These are phyloP conservation scores for Hanleya hanleyi DNA, from an alignment of 2,888 invertebrate species.

Conservation along the genomic window DNA sequence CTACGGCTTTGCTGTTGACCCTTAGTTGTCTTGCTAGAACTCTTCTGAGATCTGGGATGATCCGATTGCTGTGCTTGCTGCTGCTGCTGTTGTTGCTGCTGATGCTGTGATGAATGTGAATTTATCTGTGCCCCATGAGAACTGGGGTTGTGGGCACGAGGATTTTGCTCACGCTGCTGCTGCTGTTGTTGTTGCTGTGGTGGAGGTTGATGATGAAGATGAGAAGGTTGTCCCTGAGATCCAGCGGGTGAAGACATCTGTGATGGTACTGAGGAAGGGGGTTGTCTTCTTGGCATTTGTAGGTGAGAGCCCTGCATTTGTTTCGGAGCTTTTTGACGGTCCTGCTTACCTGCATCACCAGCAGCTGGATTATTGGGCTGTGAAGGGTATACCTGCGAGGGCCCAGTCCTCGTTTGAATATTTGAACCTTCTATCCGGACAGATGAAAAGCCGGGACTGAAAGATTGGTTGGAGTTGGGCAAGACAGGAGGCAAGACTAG, in stretches of 20 bases:
- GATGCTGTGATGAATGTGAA: conserved; percentile 2
- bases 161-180: conserved; percentile 32
- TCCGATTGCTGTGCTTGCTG: conserved; percentile 8
- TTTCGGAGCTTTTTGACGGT: not conserved
- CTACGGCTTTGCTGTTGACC: conserved; percentile 19
- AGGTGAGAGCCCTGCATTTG: not conserved
- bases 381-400: not conserved
- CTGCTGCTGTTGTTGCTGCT: conserved; percentile 21
- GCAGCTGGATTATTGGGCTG: not conserved
- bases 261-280: not conserved
- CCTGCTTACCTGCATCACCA: not conserved
- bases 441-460: not conserved
- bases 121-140: not conserved
- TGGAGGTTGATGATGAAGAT: too few species aligned
- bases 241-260: not conserved
- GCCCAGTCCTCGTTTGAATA: not conserved
- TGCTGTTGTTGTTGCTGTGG: conserved; percentile 40
- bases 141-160: conserved; percentile 30
- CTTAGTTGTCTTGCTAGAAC: not conserved
- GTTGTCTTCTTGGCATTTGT: not conserved
- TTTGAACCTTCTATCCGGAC: not conserved
- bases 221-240: not conserved
- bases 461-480: not conserved
- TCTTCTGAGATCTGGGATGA: not conserved
- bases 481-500: not conserved